A percentile compares a stretch with the other conserved stretches of the same genome.
phyloP scores from a whole-genome alignment of 1,140 invertebrate genomes.

The Himalopsyche phryganea region DNA sequence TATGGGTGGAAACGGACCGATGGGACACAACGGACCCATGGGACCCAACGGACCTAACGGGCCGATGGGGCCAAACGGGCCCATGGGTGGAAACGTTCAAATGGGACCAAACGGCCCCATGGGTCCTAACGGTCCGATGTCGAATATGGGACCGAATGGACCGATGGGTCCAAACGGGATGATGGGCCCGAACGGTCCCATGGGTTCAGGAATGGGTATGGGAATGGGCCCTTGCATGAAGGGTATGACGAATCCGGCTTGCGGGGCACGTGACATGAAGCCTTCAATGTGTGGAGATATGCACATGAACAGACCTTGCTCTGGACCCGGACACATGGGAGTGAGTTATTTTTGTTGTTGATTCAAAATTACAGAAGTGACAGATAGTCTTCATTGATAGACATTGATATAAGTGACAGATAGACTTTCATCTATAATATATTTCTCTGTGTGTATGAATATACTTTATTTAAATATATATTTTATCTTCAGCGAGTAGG shows the following conservation, averaged over 20 bases:
- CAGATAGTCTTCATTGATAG: not conserved
- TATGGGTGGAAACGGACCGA: constrained; percentile 36
- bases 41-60: constrained; percentile 38
- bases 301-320: constrained; percentile 51
- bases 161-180: constrained; percentile 51
- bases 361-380: not conserved
- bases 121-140: constrained; percentile 42
- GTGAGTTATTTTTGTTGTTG: constrained; percentile 36
- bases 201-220: constrained; percentile 50
- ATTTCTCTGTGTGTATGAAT: not conserved
- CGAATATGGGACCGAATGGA: constrained; percentile 44
- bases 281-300: constrained; percentile 50
- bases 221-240: constrained; percentile 53
- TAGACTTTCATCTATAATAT: not conserved
- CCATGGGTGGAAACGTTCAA: constrained; percentile 48
- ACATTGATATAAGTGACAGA: not conserved
- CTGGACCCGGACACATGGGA: constrained; percentile 48
- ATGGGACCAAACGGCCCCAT: constrained; percentile 43
- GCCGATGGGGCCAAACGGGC: constrained; percentile 47
- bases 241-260: constrained; percentile 44
- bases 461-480: not conserved
- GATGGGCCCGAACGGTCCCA: constrained; percentile 52
- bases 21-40: constrained; percentile 34
- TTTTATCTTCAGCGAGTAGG: constrained; percentile 44
- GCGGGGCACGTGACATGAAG: constrained; percentile 51